A percentile compares a stretch with the other conserved stretches of the same genome.
Conservation (phyloP, 1,140 invertebrate genomes). For the Helicorthomorpha holstii region DNA sequence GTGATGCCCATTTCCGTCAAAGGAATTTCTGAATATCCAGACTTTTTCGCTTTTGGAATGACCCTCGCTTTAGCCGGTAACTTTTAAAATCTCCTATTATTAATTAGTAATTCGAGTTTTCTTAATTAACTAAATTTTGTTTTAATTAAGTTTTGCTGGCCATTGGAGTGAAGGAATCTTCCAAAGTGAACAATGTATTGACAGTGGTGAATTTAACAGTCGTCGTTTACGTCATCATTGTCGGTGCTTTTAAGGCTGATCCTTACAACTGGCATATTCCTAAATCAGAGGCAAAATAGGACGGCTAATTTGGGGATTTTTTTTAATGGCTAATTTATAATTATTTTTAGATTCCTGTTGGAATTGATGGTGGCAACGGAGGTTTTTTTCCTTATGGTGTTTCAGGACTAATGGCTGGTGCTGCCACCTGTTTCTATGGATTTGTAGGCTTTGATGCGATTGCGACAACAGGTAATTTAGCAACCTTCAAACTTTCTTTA, state of each 20-base stretch:
- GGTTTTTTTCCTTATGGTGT: conserved; percentile 30
- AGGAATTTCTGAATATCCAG: conserved; percentile 61
- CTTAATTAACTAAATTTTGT: conserved; percentile 1
- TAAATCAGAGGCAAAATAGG: conserved; percentile 8
- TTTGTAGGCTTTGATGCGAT: conserved; percentile 82
- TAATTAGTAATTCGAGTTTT: no score
- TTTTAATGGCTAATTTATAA: no score
- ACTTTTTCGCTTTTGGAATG: conserved; percentile 56
- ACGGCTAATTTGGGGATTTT: no score
- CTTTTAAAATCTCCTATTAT: no score
- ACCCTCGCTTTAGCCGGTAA: conserved; percentile 41
- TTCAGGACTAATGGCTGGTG: conserved; percentile 40
- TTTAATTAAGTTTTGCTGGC: conserved; percentile 44
- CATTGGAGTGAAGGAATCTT: conserved; percentile 74
- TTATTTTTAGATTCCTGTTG: neutral
- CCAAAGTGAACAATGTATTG: conserved; percentile 76
- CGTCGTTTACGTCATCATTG: conserved; percentile 63
- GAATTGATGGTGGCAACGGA: conserved; percentile 20
- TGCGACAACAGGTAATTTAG: conserved; percentile 54
- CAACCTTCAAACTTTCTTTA: no score
- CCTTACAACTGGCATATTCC: conserved; percentile 10
- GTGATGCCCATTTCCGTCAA: conserved; percentile 48
- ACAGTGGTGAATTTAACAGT: conserved; percentile 69
- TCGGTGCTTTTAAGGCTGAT: conserved; percentile 60
- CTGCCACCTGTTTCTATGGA: conserved; percentile 79